Conservation (phyloP, 2,888 invertebrate genomes). For the Cyclophora punctaria region DNA sequence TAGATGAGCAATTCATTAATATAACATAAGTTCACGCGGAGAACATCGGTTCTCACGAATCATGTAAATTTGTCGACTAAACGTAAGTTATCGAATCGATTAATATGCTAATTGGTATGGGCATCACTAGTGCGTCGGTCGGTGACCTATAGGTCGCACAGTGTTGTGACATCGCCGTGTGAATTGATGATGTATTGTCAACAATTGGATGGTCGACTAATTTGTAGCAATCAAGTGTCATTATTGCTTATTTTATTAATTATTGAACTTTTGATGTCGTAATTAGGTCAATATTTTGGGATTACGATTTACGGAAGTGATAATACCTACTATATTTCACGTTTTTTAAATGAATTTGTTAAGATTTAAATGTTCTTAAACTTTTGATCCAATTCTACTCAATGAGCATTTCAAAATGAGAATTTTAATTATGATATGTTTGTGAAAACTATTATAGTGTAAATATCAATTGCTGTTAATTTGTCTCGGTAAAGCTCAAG, state of each 20-base stretch:
- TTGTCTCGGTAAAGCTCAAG: too few species aligned
- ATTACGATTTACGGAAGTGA: too few species aligned
- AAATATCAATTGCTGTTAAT: too few species aligned
- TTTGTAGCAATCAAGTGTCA: constrained; percentile 15
- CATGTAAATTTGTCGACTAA: constrained; percentile 74
- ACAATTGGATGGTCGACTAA: constrained; percentile 40
- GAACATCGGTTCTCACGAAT: constrained; percentile 70
- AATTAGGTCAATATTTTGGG: too few species aligned
- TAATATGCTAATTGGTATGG: constrained; percentile 70
- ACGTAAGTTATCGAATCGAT: constrained; percentile 74
- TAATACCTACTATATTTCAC: too few species aligned
- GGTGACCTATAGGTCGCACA: constrained; percentile 60
- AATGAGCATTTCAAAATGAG: too few species aligned
- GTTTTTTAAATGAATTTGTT: too few species aligned
- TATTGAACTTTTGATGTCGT: too few species aligned
- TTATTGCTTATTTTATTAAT: neutral
- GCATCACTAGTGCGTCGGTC: constrained; percentile 66
- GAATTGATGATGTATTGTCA: constrained; percentile 51
- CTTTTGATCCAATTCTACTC: too few species aligned
- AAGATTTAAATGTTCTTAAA: too few species aligned
- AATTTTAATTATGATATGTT: too few species aligned
- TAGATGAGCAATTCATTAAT: constrained; percentile 72
- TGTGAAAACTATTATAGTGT: too few species aligned
- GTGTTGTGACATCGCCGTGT: constrained; percentile 88
- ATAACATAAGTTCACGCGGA: constrained; percentile 72